Conservation (phyloP, 1,140 invertebrate species). For the Pseudomyrmex concolor region DNA sequence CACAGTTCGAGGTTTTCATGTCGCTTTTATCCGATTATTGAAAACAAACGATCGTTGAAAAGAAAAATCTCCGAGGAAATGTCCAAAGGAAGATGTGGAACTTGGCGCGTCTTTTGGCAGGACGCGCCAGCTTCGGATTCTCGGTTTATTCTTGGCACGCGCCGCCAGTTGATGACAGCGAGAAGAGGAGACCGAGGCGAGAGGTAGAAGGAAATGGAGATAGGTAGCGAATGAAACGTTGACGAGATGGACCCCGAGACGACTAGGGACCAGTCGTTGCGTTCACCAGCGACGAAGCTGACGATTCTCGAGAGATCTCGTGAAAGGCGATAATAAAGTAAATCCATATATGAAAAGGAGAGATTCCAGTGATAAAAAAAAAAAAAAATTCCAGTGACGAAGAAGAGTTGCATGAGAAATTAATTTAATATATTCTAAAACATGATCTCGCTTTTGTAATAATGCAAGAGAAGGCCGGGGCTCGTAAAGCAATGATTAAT, state of each 20-base stretch:
- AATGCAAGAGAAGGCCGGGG: not conserved
- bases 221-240: not conserved
- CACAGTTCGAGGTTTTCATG: too few species aligned
- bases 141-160: conserved; percentile 70
- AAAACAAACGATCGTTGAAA: conserved; percentile 1
- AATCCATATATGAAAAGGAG: not conserved
- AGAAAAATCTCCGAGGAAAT: not conserved
- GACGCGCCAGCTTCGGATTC: not conserved
- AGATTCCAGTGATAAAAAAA: not conserved
- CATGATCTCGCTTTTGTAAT: not conserved
- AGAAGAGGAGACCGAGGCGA: conserved; percentile 33
- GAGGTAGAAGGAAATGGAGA: conserved; percentile 7
- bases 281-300: conserved; percentile 55
- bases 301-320: conserved; percentile 36
- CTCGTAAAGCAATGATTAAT: not conserved
- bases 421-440: not conserved
- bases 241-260: conserved; percentile 13
- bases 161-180: conserved; percentile 46
- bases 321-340: not conserved
- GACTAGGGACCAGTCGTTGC: conserved; percentile 60
- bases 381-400: not conserved
- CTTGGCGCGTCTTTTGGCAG: conserved; percentile 62
- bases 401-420: not conserved
- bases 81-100: not conserved
- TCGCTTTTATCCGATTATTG: not conserved